A percentile compares a stretch with the other conserved stretches of the same genome.
phyloP scores from a whole-genome alignment of 2,888 invertebrate genomes.

The Trichacis sp. region DNA sequence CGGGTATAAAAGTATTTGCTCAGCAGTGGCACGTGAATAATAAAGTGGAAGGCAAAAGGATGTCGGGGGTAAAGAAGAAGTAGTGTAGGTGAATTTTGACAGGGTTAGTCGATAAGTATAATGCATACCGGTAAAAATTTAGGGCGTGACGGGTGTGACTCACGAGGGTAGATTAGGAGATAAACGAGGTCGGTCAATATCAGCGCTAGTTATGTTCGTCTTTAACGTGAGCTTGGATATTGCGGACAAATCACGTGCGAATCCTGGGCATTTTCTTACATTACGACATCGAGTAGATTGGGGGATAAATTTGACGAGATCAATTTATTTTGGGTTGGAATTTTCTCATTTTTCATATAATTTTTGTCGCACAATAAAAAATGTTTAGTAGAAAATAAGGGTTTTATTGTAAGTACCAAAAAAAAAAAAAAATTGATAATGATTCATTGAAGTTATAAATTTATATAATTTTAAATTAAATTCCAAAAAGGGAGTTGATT shows the following conservation, averaged over 20 bases:
- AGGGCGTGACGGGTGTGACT: slow-evolving; percentile 50
- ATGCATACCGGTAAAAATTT: slow-evolving; percentile 50
- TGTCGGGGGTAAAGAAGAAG: slow-evolving; percentile 23
- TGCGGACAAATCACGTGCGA: slow-evolving; percentile 15
- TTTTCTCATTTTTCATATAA: no score
- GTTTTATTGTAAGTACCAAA: no score
- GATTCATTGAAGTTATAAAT: no score
- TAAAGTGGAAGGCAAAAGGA: slow-evolving; percentile 25
- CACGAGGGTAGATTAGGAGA: slow-evolving; percentile 47
- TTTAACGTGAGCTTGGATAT: slow-evolving; percentile 24
- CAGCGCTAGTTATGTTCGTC: slow-evolving; percentile 36
- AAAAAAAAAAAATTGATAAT: no score
- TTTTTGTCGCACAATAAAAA: no score
- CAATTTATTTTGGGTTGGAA: no score
- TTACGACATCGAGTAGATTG: no score
- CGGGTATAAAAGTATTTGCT: background rate
- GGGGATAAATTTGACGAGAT: no score
- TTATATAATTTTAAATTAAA: no score
- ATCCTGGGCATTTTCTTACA: no score
- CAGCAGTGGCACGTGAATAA: slow-evolving; percentile 27
- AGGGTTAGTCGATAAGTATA: slow-evolving; percentile 56
- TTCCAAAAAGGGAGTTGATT: no score
- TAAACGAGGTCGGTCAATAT: slow-evolving; percentile 44
- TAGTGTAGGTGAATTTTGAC: slow-evolving; percentile 37
- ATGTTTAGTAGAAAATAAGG: no score